Evolutionary conservation across 1,140 invertebrate genomes (phyloP).

Genomic region (Nasonia longicornis): DNA sequence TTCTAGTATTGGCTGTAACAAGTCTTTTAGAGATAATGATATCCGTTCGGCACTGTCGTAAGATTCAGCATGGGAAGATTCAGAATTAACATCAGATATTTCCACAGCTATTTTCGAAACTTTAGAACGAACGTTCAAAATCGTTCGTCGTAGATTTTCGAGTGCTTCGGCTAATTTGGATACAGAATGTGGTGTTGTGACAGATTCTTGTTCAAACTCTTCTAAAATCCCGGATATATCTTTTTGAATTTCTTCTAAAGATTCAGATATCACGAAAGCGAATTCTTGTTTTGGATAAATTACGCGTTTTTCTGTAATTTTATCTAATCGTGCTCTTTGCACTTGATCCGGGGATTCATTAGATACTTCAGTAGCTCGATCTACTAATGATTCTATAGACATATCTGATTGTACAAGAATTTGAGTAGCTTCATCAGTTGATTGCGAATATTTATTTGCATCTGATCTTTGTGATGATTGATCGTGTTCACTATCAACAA

Average conservation of each 20-base stretch:
- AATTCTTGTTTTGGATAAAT: constrained; percentile 46
- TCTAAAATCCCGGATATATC: constrained; percentile 55
- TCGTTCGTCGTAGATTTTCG: constrained; percentile 51
- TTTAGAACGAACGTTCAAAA: constrained; percentile 46
- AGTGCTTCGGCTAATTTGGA: constrained; percentile 52
- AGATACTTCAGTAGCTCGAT: constrained; percentile 1
- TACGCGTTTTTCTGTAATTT: constrained; percentile 33
- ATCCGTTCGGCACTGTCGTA: constrained; percentile 39
- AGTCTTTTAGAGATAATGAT: constrained; percentile 45
- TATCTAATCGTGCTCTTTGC: neutral
- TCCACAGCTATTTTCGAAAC: constrained; percentile 29
- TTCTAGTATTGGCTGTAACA: constrained; percentile 53
- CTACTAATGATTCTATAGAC: constrained; percentile 11
- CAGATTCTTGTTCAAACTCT: constrained; percentile 55
- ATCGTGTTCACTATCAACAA: neutral
- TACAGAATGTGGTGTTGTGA: constrained; percentile 43
- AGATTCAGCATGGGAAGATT: constrained; percentile 31
- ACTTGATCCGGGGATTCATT: neutral
- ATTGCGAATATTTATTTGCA: neutral
- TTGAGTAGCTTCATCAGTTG: constrained; percentile 32
- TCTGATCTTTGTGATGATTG: neutral
- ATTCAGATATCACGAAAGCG: constrained; percentile 40
- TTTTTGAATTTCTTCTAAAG: constrained; percentile 52
- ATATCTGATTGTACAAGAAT: neutral
- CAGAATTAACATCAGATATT: constrained; percentile 20